Evolutionary conservation across 2,888 invertebrate species (phyloP).

Genomic region (Anaspis maculata): DNA sequence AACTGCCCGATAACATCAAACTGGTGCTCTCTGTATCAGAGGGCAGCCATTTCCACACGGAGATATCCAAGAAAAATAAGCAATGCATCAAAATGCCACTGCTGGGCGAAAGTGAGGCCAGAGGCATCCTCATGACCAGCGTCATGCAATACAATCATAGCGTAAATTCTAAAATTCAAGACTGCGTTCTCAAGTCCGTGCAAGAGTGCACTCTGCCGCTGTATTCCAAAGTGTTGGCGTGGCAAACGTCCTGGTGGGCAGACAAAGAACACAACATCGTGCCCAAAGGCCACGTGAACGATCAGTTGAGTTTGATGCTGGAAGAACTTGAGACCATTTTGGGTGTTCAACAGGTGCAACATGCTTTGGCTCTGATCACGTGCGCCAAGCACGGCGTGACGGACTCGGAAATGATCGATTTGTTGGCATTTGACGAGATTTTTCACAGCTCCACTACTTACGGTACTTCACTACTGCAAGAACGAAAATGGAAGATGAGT

Average conservation of each 20-base stretch:
- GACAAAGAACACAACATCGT: conserved; percentile 49
- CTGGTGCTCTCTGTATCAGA: conserved; percentile 65
- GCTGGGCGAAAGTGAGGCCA: conserved; percentile 45
- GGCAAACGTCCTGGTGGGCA: conserved; percentile 54
- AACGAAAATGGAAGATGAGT: neutral
- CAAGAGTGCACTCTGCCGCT: conserved; percentile 59
- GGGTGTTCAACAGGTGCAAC: conserved; percentile 55
- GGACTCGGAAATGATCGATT: conserved; percentile 71
- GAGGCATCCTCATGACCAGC: conserved; percentile 47
- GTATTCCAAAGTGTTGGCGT: conserved; percentile 60
- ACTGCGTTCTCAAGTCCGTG: conserved; percentile 49
- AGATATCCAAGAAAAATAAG: conserved; percentile 32
- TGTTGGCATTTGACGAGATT: conserved; percentile 54
- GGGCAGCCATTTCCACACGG: conserved; percentile 42
- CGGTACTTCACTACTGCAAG: conserved; percentile 41
- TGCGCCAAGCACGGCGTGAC: conserved; percentile 70
- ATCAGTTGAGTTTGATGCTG: conserved; percentile 59
- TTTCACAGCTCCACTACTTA: conserved; percentile 58
- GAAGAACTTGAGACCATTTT: conserved; percentile 61
- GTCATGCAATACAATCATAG: conserved; percentile 53
- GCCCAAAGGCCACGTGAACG: conserved; percentile 48
- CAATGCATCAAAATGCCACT: conserved; percentile 45
- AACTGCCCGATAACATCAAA: conserved; percentile 66
- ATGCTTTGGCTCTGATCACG: conserved; percentile 63
- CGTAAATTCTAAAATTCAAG: conserved; percentile 52